Evolutionary conservation across 1,140 invertebrate species (phyloP).

Genomic region (Bombyx mandarina): DNA sequence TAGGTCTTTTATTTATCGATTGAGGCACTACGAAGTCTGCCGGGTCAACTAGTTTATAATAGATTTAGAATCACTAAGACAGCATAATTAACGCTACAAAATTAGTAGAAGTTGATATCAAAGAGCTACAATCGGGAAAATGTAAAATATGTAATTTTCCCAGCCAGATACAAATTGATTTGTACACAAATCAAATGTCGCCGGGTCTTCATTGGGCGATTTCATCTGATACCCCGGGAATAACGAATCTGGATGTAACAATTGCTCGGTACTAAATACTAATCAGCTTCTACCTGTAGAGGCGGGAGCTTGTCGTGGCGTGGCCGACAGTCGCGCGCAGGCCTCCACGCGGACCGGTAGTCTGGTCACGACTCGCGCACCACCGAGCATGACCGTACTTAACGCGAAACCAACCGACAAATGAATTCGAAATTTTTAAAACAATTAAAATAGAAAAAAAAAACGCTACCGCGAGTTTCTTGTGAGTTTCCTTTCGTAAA

Average conservation of each 20-base stretch:
- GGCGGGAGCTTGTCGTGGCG: conserved; percentile 28
- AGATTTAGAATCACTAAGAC: too few relatives aligned
- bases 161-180: too few relatives aligned
- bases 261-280: conserved; percentile 32
- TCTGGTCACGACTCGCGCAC: conserved; percentile 37
- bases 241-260: conserved; percentile 33
- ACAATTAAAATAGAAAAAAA: conserved; percentile 14
- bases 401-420: conserved; percentile 12
- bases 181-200: too few relatives aligned
- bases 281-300: conserved; percentile 61
- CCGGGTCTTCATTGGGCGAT: too few relatives aligned
- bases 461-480: conserved; percentile 1
- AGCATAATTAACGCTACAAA: too few relatives aligned
- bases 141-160: too few relatives aligned
- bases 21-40: too few relatives aligned
- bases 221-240: conserved; percentile 22
- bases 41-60: too few relatives aligned
- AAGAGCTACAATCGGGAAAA: too few relatives aligned
- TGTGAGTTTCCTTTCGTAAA: conserved; percentile 8
- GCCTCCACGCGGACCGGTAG: conserved; percentile 61
- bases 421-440: conserved; percentile 14
- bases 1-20: too few relatives aligned
- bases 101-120: too few relatives aligned
- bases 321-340: conserved; percentile 62
- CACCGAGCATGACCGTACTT: conserved; percentile 21